Evolutionary conservation across 2,888 invertebrate species (phyloP), one percentile per base, ranked within the genome.

Genomic region (Laspeyria flexula): DNA sequence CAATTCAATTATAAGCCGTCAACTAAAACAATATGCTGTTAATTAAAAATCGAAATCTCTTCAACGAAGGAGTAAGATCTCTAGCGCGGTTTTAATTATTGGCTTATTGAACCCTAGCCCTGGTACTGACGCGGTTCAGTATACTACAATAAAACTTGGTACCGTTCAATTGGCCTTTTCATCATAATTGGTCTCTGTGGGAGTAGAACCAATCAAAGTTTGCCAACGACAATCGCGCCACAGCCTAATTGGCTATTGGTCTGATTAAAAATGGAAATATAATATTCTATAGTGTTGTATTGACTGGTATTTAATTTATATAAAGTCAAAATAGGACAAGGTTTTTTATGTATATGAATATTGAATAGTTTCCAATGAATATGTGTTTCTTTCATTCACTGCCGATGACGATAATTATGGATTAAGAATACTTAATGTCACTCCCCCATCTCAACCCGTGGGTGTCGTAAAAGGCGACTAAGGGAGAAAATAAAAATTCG

Each of bases 31-130:
- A 86, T 76, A 66, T 75, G 27, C 40, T 79, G 79, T 86, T 86
- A 86, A 86, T 86, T 86, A 85, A 86, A 86, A 86, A 85, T 79
- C 79, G 70, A 79, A 81, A 67, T 78, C 75, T 75, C 77, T 75
- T 71, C 58, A 71, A 65, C 75, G 68, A 77, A 79, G 85, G 79
- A 84, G 77, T 61, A n/a, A 75, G 75, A 68, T 83, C 78, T 81
- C 74, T 60, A 71, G 70, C 73, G 81, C 79, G 86, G 86, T 87
- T 89, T 87, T 89, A 90, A 90, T 90, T 89, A 90, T 88, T 87
- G 84, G 77, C 73, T 81, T 73, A 86, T 88, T 85, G 85, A 88
- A 69, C 74, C 71, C 67, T 66, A 38, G 58, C 82, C 77, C 88
- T 89, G 90, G 65, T 77, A 68, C 67, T 88, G 90, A 89, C 90